These are phyloP conservation scores for Vireo griseus DNA, from an alignment of 2,797 vertebrate genomes.

Conservation along the genomic window DNA sequence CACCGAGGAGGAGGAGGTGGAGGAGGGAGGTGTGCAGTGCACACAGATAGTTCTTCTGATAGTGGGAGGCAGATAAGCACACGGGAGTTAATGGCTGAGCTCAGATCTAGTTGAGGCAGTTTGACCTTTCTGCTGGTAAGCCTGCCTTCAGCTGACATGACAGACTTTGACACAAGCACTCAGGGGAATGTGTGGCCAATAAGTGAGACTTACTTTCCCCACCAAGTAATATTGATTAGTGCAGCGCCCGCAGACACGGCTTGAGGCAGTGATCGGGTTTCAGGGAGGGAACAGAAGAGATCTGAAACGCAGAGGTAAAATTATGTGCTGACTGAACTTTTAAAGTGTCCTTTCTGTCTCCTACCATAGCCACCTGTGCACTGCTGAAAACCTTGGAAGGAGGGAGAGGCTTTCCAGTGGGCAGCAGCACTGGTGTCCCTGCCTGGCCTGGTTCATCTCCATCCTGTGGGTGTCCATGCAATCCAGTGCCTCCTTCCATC, in stretches of 20 bases:
- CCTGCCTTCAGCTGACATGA: slow-evolving; percentile 40
- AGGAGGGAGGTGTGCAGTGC: background rate
- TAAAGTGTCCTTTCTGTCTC: background rate
- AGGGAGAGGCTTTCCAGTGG: background rate
- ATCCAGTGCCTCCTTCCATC: background rate
- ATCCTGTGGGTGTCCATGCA: background rate
- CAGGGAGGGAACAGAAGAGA: background rate
- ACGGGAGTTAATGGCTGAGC: background rate
- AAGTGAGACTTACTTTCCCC: slow-evolving; percentile 37
- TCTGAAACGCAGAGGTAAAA: background rate
- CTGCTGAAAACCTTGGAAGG: background rate
- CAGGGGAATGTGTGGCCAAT: slow-evolving; percentile 27
- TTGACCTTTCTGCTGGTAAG: slow-evolving; percentile 39
- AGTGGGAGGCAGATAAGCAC: slow-evolving; percentile 6
- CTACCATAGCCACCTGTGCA: fast-evolving
- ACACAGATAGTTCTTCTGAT: background rate
- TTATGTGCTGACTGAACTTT: background rate
- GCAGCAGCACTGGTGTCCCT: background rate
- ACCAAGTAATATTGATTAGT: slow-evolving; percentile 44
- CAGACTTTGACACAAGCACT: slow-evolving; percentile 47
- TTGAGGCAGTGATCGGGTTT: background rate
- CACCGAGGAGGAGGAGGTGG: background rate
- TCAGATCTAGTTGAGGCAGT: slow-evolving; percentile 5
- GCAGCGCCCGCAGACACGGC: background rate
- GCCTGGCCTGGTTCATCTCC: fast-evolving